Conservation (phyloP, 2,113 vertebrate species). For the Ptilonorhynchus violaceus region DNA sequence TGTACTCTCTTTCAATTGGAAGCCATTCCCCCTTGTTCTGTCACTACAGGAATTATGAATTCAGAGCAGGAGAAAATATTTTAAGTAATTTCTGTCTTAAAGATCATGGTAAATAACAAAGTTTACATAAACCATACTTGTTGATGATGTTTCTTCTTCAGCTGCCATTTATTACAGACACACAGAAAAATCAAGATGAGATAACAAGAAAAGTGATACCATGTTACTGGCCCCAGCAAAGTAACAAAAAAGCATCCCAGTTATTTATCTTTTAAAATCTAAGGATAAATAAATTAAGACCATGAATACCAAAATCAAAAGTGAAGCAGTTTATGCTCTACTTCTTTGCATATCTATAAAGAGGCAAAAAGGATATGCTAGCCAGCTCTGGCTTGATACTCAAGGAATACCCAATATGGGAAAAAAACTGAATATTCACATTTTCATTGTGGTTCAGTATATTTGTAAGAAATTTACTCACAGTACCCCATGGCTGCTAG, state of each 20-base stretch:
- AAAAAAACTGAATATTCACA: not conserved
- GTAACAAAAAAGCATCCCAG: not conserved
- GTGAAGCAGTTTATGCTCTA: not conserved
- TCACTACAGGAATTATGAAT: not conserved
- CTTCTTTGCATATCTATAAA: not conserved
- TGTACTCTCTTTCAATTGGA: not conserved
- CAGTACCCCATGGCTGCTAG: not conserved
- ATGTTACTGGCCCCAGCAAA: not conserved
- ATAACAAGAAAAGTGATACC: not conserved
- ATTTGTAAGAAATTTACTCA: not conserved
- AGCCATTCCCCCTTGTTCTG: not conserved
- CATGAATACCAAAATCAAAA: not conserved
- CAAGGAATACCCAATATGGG: not conserved
- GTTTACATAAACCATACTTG: not conserved
- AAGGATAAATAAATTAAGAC: not conserved
- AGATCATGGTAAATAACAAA: not conserved
- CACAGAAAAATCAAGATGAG: not conserved
- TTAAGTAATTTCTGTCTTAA: not conserved
- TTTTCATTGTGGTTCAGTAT: not conserved
- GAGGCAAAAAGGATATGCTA: not conserved
- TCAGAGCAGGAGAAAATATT: not conserved
- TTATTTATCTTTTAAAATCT: not conserved
- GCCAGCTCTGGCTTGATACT: not conserved
- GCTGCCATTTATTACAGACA: not conserved
- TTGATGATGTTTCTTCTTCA: not conserved